Conservation (phyloP, 1,140 invertebrate species). For the Neoseiulus cucumeris region DNA sequence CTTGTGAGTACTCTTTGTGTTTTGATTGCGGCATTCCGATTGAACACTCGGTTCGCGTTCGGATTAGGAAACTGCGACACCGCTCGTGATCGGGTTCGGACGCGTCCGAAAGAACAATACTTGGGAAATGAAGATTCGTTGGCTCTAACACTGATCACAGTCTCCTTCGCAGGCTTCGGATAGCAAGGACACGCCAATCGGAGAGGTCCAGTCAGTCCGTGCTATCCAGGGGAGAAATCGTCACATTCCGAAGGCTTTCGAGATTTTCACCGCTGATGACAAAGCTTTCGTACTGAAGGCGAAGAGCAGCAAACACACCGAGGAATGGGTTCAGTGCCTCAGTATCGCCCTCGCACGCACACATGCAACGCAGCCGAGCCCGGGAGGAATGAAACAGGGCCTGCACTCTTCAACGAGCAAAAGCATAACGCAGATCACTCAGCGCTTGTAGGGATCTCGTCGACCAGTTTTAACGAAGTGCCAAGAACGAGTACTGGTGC, state of each 20-base stretch:
- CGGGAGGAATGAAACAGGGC: too few relatives aligned
- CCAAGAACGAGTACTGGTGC: too few relatives aligned
- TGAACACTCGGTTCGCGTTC: too few relatives aligned
- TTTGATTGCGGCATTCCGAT: too few relatives aligned
- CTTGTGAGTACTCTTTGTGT: constrained; percentile 39
- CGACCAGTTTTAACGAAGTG: too few relatives aligned
- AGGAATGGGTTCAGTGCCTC: constrained; percentile 78
- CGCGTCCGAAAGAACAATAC: too few relatives aligned
- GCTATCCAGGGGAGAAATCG: constrained; percentile 48
- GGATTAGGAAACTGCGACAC: too few relatives aligned
- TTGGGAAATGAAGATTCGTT: constrained; percentile 5
- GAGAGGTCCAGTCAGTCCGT: constrained; percentile 76
- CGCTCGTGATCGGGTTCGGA: too few relatives aligned
- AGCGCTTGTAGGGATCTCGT: too few relatives aligned
- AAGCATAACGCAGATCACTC: too few relatives aligned
- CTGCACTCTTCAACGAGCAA: too few relatives aligned
- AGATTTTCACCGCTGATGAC: constrained; percentile 74
- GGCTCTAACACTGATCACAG: too few relatives aligned
- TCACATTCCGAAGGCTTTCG: constrained; percentile 81
- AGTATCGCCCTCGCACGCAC: constrained; percentile 68
- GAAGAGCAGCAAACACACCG: constrained; percentile 76
- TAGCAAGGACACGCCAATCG: constrained; percentile 36
- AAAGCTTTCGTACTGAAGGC: constrained; percentile 76
- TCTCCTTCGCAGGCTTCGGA: constrained; percentile 24
- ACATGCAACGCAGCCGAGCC: constrained; percentile 29